Conservation (phyloP, 2,113 vertebrate species). For the Sander vitreus region DNA sequence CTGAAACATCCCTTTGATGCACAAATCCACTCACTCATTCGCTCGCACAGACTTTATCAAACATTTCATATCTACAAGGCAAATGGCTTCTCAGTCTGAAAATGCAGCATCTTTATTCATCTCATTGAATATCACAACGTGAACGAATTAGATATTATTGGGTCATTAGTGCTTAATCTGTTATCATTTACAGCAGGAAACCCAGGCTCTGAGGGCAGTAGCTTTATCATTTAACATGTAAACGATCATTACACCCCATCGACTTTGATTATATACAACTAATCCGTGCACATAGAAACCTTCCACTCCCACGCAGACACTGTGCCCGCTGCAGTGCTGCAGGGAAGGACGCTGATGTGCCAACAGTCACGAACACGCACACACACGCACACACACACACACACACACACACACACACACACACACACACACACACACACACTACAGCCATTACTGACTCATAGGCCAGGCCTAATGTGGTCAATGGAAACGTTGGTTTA, state of each 20-base stretch:
- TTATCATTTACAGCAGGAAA: neutral
- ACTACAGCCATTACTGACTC: too few species aligned
- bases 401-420: neutral
- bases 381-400: neutral
- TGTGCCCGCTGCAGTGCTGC: too few species aligned
- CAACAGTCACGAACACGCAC: neutral
- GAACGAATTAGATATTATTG: neutral
- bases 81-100: neutral
- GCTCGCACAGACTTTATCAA: neutral
- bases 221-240: neutral
- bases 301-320: too few species aligned
- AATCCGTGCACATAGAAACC: neutral
- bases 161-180: slow-evolving; percentile 13
- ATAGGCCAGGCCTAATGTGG: too few species aligned
- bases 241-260: slow-evolving; percentile 17
- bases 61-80: neutral
- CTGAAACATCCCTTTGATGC: neutral
- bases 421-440: slow-evolving; percentile 26
- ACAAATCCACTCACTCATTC: neutral
- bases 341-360: too few species aligned
- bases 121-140: neutral
- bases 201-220: neutral
- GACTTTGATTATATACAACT: slow-evolving; percentile 20
- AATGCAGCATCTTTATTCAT: neutral
- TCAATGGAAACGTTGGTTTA: neutral